Evolutionary conservation across 2,888 invertebrate genomes (phyloP).

Genomic region (Acronicta leporina): DNA sequence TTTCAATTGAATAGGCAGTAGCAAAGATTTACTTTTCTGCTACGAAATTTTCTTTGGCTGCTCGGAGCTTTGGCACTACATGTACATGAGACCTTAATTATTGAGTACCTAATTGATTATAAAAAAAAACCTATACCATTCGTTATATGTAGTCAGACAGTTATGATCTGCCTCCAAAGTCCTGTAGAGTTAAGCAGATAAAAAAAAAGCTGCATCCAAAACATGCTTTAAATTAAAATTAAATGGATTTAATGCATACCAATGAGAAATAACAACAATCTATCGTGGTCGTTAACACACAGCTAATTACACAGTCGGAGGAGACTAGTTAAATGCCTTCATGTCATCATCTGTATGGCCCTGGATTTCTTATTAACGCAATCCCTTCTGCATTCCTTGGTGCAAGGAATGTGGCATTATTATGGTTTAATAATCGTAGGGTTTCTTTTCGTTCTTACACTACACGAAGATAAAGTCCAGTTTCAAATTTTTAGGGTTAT

Average conservation of each 20-base stretch:
- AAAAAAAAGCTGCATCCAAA: neutral
- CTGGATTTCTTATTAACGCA: slow-evolving; percentile 61
- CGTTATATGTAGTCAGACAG: no score
- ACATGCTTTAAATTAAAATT: slow-evolving; percentile 22
- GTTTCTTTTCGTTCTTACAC: slow-evolving; percentile 59
- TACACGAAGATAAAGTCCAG: slow-evolving; percentile 11
- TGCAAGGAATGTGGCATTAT: slow-evolving; percentile 67
- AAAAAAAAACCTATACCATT: neutral
- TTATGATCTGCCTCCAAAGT: no score
- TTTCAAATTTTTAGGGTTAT: neutral
- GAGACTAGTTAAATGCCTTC: slow-evolving; percentile 34
- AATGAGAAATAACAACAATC: slow-evolving; percentile 34
- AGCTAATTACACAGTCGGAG: slow-evolving; percentile 45
- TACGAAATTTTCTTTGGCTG: no score
- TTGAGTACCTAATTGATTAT: neutral
- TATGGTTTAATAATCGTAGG: slow-evolving; percentile 64
- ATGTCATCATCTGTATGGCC: slow-evolving; percentile 45
- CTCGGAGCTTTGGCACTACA: no score
- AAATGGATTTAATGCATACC: slow-evolving; percentile 10
- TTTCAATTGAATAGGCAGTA: no score
- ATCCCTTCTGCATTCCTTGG: slow-evolving; percentile 70
- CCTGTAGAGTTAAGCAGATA: no score
- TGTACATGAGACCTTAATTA: no score
- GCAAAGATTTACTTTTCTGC: no score
- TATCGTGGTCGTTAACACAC: slow-evolving; percentile 38